Base-by-base conservation (phyloP, 2,113 vertebrate genomes). In the Pterocles burchelli region DNA sequence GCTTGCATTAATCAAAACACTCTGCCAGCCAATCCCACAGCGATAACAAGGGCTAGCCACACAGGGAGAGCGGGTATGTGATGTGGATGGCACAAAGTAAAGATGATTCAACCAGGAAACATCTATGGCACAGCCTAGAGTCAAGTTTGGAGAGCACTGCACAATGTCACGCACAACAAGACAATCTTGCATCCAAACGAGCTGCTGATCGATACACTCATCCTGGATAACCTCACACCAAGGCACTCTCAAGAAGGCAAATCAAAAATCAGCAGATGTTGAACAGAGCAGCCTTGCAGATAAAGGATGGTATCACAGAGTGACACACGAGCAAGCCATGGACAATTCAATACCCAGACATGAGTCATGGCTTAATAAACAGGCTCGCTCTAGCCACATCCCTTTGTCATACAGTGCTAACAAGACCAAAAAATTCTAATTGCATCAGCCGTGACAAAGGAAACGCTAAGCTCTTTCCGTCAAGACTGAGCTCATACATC, bases 241-340 rank as follows among this genome's bases (percentile, higher is more conserved):
- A 57, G 51, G 41, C 81, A 54, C 12, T 18, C 65, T 66, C 81
- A 49, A 66, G 68, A 41, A 81, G 5, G 34, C 9, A 87, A 81
- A 87, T 74, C 31, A 52, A n/a, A n/a, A 84, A 41, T 12, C 55
- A 48, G 48, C 46, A 74, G 31, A 9, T 6, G 43, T 18, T 77
- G 33, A 63, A 17, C 21, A 65, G 28, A 63, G 82, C 74, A 80
- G 58, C 83, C 62, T 22, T 59, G 71, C 6, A 51, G 79, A 63
- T 49, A 67, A 72, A 65, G 86, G 82, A 46, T 26, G 52, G 36
- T 13, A n/a, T 33, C 55, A 46, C 14, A 68, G 36, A 70, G 81
- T 4, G 1, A 36, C 1, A 1, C 48, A 48, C 0, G 0, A 48
- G 49, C 57, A 86, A 83, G 49, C 68, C 83, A 68, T 7, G 48